phyloP scores from a whole-genome alignment of 2,113 vertebrate genomes.

The Electrona antarctica region DNA sequence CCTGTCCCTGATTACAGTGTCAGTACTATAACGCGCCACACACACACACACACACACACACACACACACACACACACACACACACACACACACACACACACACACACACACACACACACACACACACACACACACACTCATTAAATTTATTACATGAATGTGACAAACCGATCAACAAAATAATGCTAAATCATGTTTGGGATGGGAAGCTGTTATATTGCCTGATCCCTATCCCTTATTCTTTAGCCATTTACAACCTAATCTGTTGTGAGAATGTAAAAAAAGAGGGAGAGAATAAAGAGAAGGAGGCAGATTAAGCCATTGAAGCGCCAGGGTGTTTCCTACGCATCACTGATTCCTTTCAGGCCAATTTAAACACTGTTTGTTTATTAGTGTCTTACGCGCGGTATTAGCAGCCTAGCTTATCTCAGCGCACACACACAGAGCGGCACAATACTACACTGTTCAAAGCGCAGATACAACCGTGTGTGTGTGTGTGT shows the following conservation, averaged over 20 bases:
- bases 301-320: constrained; percentile 79
- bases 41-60: too few relatives aligned
- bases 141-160: constrained; percentile 15
- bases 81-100: not conserved
- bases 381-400: constrained; percentile 86
- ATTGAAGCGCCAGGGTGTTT: constrained; percentile 73
- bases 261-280: constrained; percentile 79
- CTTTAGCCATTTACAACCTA: constrained; percentile 71
- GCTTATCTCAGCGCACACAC: constrained; percentile 79
- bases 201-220: constrained; percentile 34
- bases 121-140: not conserved
- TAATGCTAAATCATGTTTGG: constrained; percentile 26
- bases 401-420: constrained; percentile 73
- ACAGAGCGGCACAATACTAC: constrained; percentile 70
- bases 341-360: constrained; percentile 76
- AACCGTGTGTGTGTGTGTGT: constrained; percentile 8
- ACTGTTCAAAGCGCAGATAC: constrained; percentile 72
- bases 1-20: too few relatives aligned
- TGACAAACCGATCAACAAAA: constrained; percentile 9
- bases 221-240: constrained; percentile 48
- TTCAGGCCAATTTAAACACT: constrained; percentile 83
- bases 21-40: too few relatives aligned
- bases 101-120: not conserved
- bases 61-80: too few relatives aligned
- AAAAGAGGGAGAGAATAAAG: constrained; percentile 54